Evolutionary conservation across 2,113 vertebrate species (phyloP).

Genomic region (Excalfactoria chinensis): DNA sequence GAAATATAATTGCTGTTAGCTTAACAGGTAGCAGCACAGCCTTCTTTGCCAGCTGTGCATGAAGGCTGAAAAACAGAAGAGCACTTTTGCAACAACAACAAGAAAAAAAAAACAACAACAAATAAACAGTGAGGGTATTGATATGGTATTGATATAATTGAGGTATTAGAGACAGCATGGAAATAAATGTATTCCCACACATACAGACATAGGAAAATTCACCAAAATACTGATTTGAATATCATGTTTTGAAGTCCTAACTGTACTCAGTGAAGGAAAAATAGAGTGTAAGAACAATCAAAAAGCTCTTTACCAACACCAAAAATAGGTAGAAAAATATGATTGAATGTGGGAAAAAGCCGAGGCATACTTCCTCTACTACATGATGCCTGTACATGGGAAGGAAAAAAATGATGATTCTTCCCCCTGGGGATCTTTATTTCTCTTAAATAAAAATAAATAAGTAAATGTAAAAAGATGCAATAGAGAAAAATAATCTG

Average conservation of each 20-base stretch:
- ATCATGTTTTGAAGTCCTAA: not conserved
- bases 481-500: not conserved
- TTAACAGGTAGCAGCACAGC: not conserved
- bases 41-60: not conserved
- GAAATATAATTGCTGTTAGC: constrained; percentile 17
- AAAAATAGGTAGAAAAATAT: not conserved
- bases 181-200: not conserved
- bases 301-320: not conserved
- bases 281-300: not conserved
- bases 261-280: not conserved
- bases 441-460: not conserved
- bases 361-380: not conserved
- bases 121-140: not conserved
- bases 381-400: not conserved
- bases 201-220: not conserved
- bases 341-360: not conserved
- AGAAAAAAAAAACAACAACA: too few relatives aligned
- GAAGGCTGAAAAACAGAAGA: not conserved
- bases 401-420: not conserved
- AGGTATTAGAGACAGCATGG: not conserved
- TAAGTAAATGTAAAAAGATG: not conserved
- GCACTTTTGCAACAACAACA: not conserved
- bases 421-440: not conserved
- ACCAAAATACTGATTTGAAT: not conserved
- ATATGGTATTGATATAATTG: not conserved